Evolutionary conservation across 2,113 vertebrate species (phyloP), one percentile per base, ranked within the genome.

Genomic region (Ceuthmochares aereus): DNA sequence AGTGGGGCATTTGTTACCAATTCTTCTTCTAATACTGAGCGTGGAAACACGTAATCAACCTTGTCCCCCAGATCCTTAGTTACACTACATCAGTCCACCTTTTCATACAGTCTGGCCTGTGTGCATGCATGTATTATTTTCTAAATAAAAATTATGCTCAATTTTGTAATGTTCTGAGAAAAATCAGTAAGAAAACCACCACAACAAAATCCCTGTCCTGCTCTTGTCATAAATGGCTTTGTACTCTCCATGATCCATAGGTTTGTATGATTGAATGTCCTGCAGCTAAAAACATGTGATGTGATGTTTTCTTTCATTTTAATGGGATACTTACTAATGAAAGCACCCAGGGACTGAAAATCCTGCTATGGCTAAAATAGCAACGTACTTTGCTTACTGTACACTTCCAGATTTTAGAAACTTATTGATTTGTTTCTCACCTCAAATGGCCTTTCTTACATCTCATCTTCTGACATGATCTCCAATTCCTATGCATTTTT

Each of bases 401-500:
- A 76, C 13, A 5, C 45, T 73, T 85, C 68, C 62, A 85, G 69
- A 66, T 58, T 66, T 79, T 23, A 79, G 30, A 87, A 92, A 87
- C 45, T 80, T 29, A 79, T 77, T 91, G 68, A 89, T 69, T 88
- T 91, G 42, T 74, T 90, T 92, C 75, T 95, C 72, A 95, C 88
- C 88, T 96, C 92, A 88, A 82, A 84, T 72, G 60, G 19, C 75
- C 92, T 88, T 75, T 90, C 47, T 89, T 88, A 60, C 56, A 75
- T 93, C 83, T 92, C 76, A 64, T 84, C 68, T 75, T 86, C 75
- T 84, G 60, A 94, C 62, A 89, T 34, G 15, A 37, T 56, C 47
- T 85, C 64, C 26, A 94, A 43, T 74, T 80, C 43, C 52, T 93
- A 67, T 73, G 63, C 43, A 84, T 77, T 91, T 95, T 95, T 97